Evolutionary conservation across 2,797 vertebrate species (phyloP), one percentile per base, ranked within the genome.

Genomic region (Bryconaethiops microstoma): DNA sequence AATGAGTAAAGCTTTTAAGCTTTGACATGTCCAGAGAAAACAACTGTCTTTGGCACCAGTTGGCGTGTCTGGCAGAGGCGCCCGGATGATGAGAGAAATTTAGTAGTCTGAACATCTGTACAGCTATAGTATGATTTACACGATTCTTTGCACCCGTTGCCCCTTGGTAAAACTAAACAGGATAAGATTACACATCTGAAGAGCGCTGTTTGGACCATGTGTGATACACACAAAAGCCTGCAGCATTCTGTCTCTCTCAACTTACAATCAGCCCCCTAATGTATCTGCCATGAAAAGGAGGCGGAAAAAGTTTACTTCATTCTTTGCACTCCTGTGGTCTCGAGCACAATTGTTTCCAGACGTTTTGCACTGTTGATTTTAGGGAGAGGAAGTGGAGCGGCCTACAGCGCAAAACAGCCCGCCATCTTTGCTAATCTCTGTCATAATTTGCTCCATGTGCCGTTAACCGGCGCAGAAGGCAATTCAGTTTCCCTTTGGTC

Each of bases 361-460:
- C 63, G 45, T 65, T 76, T 83, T 83, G 78, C 71, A 65, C 74
- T 69, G 68, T 78, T 80, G 59, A 77, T 83, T 78, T 82, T 83
- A 77, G 76, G 71, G 45, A 48, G 75, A 78, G 84, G 78, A 84
- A 84, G 77, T 82, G 71, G 80, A 85, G 48, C 65, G 40, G 72
- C 81, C 81, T 83, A 70, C 76, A 76, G 73, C 73, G 50, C 76
- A 78, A 83, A 82, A 77, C 63, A 82, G 63, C 63, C 74, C 42
- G 78, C 64, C 29, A 92, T 62, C 0, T 86, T 85, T 16, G 88
- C 92, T 87, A 78, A 90, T 94, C 83, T 91, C 84, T 35, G 90
- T 92, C 84, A 90, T 92, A 72, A 75, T 65, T 78, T 62, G 12
- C 57, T 83, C 79, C 71, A 65, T 81, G 65, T 55, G 45, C 52